Conservation (phyloP, 2,797 vertebrate species). For the Microctenopoma steveboyesi region DNA sequence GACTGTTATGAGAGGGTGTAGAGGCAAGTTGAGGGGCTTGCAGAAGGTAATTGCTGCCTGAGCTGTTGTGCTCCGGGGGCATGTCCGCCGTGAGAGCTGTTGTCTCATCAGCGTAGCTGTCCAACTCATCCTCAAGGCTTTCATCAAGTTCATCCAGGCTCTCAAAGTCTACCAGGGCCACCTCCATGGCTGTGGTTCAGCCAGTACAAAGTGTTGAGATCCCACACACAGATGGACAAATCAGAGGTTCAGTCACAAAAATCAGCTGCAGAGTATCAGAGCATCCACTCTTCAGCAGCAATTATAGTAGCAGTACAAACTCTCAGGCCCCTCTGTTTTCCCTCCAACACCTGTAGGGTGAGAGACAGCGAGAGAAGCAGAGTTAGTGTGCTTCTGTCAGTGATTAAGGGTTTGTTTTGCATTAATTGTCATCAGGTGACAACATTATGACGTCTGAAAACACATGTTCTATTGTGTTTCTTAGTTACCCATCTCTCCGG, state of each 20-base stretch:
- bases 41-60: slow-evolving; percentile 55
- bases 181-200: slow-evolving; percentile 87
- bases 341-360: slow-evolving; percentile 52
- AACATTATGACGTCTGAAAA: slow-evolving; percentile 38
- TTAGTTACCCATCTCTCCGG: slow-evolving; percentile 48
- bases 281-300: slow-evolving; percentile 26
- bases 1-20: slow-evolving; percentile 42
- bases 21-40: slow-evolving; percentile 47
- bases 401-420: slow-evolving; percentile 18
- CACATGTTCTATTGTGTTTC: slow-evolving; percentile 45
- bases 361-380: slow-evolving; percentile 40
- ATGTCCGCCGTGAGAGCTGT: slow-evolving; percentile 76
- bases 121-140: slow-evolving; percentile 83
- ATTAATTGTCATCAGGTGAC: slow-evolving; percentile 23
- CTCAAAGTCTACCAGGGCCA: slow-evolving; percentile 91
- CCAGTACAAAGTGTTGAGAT: slow-evolving; percentile 60
- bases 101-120: slow-evolving; percentile 82
- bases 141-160: slow-evolving; percentile 83
- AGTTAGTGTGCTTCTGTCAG: slow-evolving; percentile 33
- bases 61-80: slow-evolving; percentile 58
- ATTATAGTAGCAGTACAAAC: slow-evolving; percentile 21
- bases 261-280: slow-evolving; percentile 15
- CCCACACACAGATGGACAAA: slow-evolving; percentile 21
- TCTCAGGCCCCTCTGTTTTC: slow-evolving; percentile 5
- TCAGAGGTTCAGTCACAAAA: slow-evolving; percentile 28